Conservation (phyloP, 2,113 vertebrate genomes). For the Poecile atricapillus region DNA sequence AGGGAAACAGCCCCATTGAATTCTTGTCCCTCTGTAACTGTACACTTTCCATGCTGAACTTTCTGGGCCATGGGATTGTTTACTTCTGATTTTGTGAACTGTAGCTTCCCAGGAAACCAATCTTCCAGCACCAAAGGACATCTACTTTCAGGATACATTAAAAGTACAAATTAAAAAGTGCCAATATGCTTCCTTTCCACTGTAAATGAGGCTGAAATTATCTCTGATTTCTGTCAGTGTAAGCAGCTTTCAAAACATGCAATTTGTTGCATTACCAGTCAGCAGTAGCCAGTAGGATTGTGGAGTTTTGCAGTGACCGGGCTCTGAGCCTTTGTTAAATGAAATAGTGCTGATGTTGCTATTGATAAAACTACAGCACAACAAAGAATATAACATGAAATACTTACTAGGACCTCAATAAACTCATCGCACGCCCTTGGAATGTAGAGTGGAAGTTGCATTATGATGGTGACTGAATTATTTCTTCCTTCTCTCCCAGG, state of each 20-base stretch:
- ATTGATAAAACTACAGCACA: background rate
- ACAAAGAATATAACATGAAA: background rate
- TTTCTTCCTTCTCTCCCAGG: constrained; percentile 58
- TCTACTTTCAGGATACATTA: background rate
- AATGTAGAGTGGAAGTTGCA: background rate
- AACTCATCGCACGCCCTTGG: background rate
- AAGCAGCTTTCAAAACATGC: background rate
- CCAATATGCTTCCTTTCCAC: background rate
- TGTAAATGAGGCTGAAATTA: background rate
- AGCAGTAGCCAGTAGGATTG: background rate
- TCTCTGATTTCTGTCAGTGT: background rate
- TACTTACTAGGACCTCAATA: background rate
- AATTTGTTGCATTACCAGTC: background rate
- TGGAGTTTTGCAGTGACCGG: background rate
- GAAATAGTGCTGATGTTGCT: background rate
- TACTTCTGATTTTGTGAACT: background rate
- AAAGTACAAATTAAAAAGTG: background rate
- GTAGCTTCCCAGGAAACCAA: background rate
- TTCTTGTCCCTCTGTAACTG: background rate
- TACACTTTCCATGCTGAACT: background rate
- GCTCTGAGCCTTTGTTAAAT: background rate
- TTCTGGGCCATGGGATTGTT: background rate
- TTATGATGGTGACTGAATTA: background rate
- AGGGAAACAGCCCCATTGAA: background rate
- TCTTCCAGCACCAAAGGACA: background rate